Evolutionary conservation across 2,113 vertebrate species (phyloP).

Genomic region (Hiodon alosoides): DNA sequence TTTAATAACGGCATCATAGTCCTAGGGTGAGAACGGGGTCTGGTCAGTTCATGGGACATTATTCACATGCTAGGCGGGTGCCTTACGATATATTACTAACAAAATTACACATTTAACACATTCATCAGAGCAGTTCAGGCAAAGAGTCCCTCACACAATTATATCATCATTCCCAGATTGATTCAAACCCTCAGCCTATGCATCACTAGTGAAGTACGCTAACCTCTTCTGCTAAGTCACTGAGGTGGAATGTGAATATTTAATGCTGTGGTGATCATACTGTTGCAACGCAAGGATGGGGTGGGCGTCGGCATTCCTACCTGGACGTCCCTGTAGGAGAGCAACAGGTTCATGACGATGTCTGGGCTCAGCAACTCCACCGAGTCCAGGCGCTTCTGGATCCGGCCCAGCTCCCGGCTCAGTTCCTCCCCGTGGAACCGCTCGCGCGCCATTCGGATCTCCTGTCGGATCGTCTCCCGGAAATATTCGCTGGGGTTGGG

Average conservation of each 20-base stretch:
- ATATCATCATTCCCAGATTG: too few species aligned
- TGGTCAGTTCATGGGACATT: conserved; percentile 26
- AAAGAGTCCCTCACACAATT: too few species aligned
- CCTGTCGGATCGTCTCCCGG: conserved; percentile 73
- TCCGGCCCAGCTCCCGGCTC: conserved; percentile 68
- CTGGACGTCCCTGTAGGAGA: conserved; percentile 84
- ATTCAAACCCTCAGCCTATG: neutral
- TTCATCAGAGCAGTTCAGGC: neutral
- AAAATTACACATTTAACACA: neutral
- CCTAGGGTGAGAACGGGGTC: conserved; percentile 52
- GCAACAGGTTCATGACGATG: conserved; percentile 79
- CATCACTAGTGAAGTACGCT: neutral
- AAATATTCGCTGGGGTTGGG: conserved; percentile 70
- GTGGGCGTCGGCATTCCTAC: conserved; percentile 36
- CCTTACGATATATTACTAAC: neutral
- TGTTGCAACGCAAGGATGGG: neutral
- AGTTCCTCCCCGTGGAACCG: conserved; percentile 69
- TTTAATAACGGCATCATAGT: conserved; percentile 75
- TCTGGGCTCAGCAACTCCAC: conserved; percentile 85
- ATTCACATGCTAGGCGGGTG: conserved; percentile 6
- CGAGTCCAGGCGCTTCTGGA: conserved; percentile 80
- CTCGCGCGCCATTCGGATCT: conserved; percentile 78
- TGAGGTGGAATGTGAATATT: neutral
- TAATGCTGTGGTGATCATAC: neutral
- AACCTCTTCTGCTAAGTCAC: neutral